Evolutionary conservation across 2,888 invertebrate genomes (phyloP).

Genomic region (Heliconius charithonia): DNA sequence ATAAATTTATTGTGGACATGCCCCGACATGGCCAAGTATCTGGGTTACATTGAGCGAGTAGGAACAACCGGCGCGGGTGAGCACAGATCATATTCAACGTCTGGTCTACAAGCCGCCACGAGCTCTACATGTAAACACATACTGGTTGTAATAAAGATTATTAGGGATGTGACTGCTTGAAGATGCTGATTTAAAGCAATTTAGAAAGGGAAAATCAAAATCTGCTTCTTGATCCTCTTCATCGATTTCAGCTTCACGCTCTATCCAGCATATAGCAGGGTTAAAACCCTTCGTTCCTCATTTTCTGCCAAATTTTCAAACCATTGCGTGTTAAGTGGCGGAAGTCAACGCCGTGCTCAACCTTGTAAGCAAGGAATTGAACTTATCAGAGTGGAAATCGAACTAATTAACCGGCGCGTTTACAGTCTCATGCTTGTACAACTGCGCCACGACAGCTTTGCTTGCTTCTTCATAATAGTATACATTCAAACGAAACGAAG

Average conservation of each 20-base stretch:
- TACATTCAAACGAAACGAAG: background rate
- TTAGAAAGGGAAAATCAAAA: background rate
- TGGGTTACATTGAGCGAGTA: slow-evolving; percentile 51
- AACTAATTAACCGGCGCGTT: too few relatives aligned
- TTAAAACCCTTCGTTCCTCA: too few relatives aligned
- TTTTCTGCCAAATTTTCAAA: too few relatives aligned
- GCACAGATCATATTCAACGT: slow-evolving; percentile 54
- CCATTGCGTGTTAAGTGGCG: too few relatives aligned
- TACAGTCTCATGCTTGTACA: too few relatives aligned
- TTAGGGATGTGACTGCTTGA: slow-evolving; percentile 18
- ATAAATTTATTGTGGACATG: slow-evolving; percentile 38
- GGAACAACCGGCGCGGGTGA: slow-evolving; percentile 53
- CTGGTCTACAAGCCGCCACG: slow-evolving; percentile 52
- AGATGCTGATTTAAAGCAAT: background rate
- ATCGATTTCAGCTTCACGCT: too few relatives aligned
- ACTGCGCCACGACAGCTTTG: too few relatives aligned
- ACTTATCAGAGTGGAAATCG: too few relatives aligned
- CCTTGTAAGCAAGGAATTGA: too few relatives aligned
- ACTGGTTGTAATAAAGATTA: slow-evolving; percentile 27
- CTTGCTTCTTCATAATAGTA: background rate
- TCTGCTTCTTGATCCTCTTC: background rate
- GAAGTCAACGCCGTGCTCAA: too few relatives aligned
- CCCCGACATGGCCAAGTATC: slow-evolving; percentile 47
- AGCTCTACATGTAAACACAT: slow-evolving; percentile 49
- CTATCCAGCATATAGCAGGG: too few relatives aligned